Conservation (phyloP, 2,888 invertebrate species). For the Polyploca ridens region DNA sequence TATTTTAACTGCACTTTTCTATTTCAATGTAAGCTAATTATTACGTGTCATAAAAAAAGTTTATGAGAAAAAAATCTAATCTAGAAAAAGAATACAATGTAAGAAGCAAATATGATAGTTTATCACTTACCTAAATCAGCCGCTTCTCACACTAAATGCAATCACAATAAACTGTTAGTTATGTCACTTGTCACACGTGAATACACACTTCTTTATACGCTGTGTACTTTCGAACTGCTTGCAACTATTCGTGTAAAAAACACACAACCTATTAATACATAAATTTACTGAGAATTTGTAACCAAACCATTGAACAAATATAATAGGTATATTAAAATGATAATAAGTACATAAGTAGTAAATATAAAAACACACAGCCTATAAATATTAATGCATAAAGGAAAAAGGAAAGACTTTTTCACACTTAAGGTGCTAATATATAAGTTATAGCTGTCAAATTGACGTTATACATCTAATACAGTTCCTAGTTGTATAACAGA, state of each 20-base stretch:
- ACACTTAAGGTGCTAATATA: neutral
- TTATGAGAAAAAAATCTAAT: neutral
- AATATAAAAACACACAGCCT: neutral
- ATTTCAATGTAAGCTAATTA: no score
- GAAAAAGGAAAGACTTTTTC: neutral
- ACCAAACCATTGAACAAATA: neutral
- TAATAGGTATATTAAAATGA: neutral
- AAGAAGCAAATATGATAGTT: slow-evolving; percentile 26
- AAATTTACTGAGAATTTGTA: slow-evolving; percentile 15
- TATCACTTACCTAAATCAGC: slow-evolving; percentile 54
- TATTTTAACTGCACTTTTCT: no score
- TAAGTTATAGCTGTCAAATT: neutral
- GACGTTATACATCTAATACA: slow-evolving; percentile 56
- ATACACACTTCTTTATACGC: slow-evolving; percentile 33
- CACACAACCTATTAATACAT: slow-evolving; percentile 1
- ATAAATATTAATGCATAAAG: neutral
- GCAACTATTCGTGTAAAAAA: slow-evolving; percentile 1
- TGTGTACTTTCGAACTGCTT: slow-evolving; percentile 50
- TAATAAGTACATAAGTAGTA: neutral
- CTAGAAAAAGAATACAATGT: slow-evolving; percentile 32
- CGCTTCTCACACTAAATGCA: slow-evolving; percentile 49
- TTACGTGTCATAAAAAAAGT: no score
- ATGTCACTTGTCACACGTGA: slow-evolving; percentile 53
- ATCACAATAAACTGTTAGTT: slow-evolving; percentile 42
- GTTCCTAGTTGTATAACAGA: slow-evolving; percentile 57